Evolutionary conservation across 2,113 vertebrate genomes (phyloP).

Genomic region (Myrmophylax atrothorax): DNA sequence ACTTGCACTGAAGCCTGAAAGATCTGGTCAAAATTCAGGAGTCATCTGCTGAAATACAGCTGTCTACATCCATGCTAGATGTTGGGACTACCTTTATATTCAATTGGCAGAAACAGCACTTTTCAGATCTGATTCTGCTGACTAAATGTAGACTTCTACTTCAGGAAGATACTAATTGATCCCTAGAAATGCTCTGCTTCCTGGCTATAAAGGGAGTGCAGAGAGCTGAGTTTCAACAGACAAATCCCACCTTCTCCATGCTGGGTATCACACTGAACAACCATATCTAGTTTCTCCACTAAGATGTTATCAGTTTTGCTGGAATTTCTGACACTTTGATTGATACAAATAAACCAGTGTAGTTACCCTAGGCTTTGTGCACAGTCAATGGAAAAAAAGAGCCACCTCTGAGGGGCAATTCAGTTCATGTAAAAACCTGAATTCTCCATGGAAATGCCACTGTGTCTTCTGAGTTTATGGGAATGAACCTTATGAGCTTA

Average conservation of each 20-base stretch:
- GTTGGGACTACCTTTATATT: background rate
- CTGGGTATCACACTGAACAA: background rate
- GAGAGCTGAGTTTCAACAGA: background rate
- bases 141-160: conserved; percentile 22
- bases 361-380: background rate
- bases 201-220: background rate
- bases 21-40: conserved; percentile 9
- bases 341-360: background rate
- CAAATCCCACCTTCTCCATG: background rate
- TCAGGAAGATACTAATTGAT: conserved; percentile 8
- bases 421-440: background rate
- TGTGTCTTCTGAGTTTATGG: background rate
- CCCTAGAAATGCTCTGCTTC: conserved; percentile 28
- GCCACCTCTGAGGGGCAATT: background rate
- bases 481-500: background rate
- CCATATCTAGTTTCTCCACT: accelerated
- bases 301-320: background rate
- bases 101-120: background rate
- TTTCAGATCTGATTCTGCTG: conserved; percentile 33
- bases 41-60: background rate
- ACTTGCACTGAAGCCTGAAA: background rate
- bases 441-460: background rate
- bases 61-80: background rate
- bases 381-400: background rate
- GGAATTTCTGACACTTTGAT: background rate